Evolutionary conservation across 2,797 vertebrate species (phyloP).

Genomic region (Salarias fasciatus): DNA sequence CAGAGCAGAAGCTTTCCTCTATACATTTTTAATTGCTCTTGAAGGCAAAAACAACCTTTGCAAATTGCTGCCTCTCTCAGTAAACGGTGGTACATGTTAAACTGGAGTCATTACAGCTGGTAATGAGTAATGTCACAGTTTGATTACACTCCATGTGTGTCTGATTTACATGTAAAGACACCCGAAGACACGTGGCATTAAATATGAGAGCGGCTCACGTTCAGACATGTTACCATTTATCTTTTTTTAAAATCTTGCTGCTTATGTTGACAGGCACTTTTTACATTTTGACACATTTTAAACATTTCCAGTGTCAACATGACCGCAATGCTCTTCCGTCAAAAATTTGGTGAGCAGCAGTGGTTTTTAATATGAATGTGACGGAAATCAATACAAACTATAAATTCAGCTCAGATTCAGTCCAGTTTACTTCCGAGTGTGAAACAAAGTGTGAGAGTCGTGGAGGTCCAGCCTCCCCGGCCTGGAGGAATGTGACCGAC

Average conservation of each 20-base stretch:
- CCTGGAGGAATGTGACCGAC: neutral
- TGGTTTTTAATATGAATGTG: too few species aligned
- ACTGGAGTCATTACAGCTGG: constrained; percentile 38
- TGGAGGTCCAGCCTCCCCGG: too few species aligned
- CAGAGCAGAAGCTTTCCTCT: constrained; percentile 30
- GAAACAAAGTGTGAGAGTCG: too few species aligned
- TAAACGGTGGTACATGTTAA: constrained; percentile 34
- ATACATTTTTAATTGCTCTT: constrained; percentile 66
- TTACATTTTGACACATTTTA: neutral
- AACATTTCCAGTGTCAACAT: too few species aligned
- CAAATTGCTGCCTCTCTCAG: constrained; percentile 44
- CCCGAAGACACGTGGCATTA: neutral
- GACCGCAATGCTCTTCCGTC: too few species aligned
- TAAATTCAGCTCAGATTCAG: too few species aligned
- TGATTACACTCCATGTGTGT: constrained; percentile 24
- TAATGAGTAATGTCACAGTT: constrained; percentile 40
- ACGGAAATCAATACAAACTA: too few species aligned
- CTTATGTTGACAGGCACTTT: neutral
- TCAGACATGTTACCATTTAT: neutral
- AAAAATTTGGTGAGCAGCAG: too few species aligned
- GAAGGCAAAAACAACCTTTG: constrained; percentile 47
- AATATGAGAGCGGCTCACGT: neutral
- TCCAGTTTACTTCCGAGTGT: too few species aligned
- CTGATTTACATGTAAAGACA: neutral
- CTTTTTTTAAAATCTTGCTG: neutral